These are phyloP conservation scores for Ambastaia sidthimunki DNA, from an alignment of 2,797 vertebrate species.

Conservation along the genomic window DNA sequence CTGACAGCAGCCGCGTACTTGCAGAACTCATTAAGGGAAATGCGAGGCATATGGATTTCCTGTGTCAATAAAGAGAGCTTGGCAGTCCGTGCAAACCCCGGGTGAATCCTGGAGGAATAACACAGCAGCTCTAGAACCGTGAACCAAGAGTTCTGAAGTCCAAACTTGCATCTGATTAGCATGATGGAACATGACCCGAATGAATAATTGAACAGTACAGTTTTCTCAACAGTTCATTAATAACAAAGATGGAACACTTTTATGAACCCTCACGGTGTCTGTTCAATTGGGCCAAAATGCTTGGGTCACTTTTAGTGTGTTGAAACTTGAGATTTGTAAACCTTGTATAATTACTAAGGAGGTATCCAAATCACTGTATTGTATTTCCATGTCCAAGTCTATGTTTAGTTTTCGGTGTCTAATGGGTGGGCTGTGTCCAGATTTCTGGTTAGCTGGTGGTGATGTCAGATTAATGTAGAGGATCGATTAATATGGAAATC, in stretches of 20 bases:
- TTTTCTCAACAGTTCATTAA: conserved; percentile 25
- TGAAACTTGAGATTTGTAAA: conserved; percentile 3
- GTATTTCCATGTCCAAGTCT: conserved; percentile 15
- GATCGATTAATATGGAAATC: background rate
- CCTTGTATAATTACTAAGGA: background rate
- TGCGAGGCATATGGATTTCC: conserved; percentile 75
- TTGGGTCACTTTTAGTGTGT: background rate
- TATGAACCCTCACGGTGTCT: background rate
- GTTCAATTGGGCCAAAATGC: background rate
- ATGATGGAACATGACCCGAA: conserved; percentile 28
- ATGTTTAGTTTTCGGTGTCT: conserved; percentile 1
- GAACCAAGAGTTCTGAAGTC: conserved; percentile 12
- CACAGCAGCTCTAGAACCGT: background rate
- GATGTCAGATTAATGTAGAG: conserved; percentile 10
- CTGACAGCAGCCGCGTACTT: conserved; percentile 67
- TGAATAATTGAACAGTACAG: conserved; percentile 36
- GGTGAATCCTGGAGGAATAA: conserved; percentile 72
- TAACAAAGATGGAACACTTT: conserved; percentile 6
- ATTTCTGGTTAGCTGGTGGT: background rate
- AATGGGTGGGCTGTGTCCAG: background rate
- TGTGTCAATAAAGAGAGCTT: conserved; percentile 68
- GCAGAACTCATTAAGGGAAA: conserved; percentile 82
- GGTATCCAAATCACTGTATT: background rate
- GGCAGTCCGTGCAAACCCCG: conserved; percentile 67
- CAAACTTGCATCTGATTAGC: conserved; percentile 46